These are phyloP conservation scores for Anarhynchus alexandrinus DNA, from an alignment of 2,113 vertebrate genomes.

Conservation along the genomic window DNA sequence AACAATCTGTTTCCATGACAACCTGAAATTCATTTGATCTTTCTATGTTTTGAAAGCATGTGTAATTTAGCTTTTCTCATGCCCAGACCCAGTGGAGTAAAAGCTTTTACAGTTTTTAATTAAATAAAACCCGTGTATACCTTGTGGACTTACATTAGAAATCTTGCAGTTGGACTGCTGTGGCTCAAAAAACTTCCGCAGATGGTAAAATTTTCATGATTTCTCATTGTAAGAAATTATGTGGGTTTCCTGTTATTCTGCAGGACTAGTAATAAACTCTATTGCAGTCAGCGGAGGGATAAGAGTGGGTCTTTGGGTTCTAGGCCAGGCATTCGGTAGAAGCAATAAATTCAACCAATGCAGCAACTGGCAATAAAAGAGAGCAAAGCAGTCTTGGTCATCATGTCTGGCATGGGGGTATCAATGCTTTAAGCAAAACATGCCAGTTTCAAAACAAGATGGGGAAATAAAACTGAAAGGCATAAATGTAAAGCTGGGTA, in stretches of 20 bases:
- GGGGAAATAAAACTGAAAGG: neutral
- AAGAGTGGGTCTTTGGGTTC: neutral
- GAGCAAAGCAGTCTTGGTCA: neutral
- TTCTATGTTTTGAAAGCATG: constrained; percentile 28
- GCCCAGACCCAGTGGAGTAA: neutral
- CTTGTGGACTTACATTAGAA: constrained; percentile 10
- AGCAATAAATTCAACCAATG: neutral
- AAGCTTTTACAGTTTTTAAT: constrained; percentile 7
- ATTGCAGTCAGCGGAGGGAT: neutral
- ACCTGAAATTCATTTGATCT: constrained; percentile 31
- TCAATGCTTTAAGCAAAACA: neutral
- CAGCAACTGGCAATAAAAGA: neutral
- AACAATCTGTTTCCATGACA: too few relatives aligned
- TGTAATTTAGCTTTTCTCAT: constrained; percentile 28
- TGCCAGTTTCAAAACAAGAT: neutral
- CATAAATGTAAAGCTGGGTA: neutral
- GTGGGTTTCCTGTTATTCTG: constrained; percentile 48
- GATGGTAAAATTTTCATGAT: constrained; percentile 24
- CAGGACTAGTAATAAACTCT: constrained; percentile 23
- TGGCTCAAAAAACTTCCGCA: constrained; percentile 23
- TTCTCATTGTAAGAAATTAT: constrained; percentile 51
- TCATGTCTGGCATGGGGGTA: neutral
- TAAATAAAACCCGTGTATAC: neutral
- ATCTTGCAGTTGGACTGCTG: neutral
- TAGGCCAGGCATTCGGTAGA: neutral